These are phyloP conservation scores for Gallinago solitaria DNA, from an alignment of 2,797 vertebrate species.

Conservation along the genomic window DNA sequence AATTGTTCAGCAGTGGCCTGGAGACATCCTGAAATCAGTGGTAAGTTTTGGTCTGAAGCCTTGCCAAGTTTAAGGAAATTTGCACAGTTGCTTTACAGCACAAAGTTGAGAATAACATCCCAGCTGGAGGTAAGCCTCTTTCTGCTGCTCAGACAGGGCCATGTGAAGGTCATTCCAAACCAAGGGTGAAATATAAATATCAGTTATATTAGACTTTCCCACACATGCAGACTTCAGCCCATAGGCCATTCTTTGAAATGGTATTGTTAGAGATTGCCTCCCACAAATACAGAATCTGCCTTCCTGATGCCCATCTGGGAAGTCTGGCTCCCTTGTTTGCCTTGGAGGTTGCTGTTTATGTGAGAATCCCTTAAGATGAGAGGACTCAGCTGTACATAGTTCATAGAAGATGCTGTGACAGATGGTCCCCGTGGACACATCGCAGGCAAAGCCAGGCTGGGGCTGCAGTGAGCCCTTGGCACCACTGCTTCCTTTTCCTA, in stretches of 20 bases:
- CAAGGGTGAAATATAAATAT: background rate
- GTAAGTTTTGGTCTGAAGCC: slow-evolving; percentile 15
- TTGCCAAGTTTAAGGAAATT: background rate
- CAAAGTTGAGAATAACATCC: background rate
- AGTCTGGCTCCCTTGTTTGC: background rate
- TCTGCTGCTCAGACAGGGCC: slow-evolving; percentile 6
- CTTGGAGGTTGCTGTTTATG: background rate
- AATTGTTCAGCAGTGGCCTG: background rate
- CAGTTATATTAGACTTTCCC: background rate
- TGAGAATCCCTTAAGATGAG: background rate
- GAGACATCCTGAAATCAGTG: background rate
- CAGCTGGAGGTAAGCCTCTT: background rate
- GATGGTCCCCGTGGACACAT: background rate
- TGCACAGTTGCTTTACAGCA: slow-evolving; percentile 6
- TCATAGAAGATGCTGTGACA: background rate
- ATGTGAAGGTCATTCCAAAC: background rate
- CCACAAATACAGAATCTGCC: background rate
- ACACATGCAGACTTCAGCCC: background rate
- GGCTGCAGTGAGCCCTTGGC: background rate
- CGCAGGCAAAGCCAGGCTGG: background rate
- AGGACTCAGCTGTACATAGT: background rate
- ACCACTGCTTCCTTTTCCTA: background rate
- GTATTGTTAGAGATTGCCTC: background rate
- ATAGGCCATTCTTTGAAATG: rapidly evolving
- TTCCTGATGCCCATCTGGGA: background rate